A percentile compares a stretch with the other conserved stretches of the same genome.
Conservation (phyloP, 2,888 invertebrate species). For the Drosophila tripunctata region DNA sequence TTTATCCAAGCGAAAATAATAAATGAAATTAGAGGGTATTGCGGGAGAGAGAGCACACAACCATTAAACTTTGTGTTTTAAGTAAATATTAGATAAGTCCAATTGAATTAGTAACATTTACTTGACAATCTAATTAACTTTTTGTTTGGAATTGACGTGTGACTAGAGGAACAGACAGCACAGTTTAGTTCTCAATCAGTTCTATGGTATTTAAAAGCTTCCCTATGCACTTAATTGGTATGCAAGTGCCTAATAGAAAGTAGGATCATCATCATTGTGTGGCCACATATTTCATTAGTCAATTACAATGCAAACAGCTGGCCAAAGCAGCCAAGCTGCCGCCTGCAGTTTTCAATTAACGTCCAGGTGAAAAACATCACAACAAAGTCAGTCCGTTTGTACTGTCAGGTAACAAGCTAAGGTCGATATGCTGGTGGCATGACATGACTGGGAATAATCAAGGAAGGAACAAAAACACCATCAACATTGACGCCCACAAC, state of each 20-base stretch:
- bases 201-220: too few species aligned
- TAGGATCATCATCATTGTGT: not conserved
- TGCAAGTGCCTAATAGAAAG: conserved; percentile 23
- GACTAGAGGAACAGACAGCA: too few species aligned
- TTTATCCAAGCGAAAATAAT: not conserved
- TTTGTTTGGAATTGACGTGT: too few species aligned
- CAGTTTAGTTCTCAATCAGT: not conserved
- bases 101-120: not conserved
- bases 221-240: conserved; percentile 56
- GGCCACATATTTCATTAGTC: conserved; percentile 66
- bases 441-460: conserved; percentile 19
- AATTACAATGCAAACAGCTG: conserved; percentile 69
- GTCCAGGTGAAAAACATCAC: conserved; percentile 26
- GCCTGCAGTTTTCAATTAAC: conserved; percentile 72
- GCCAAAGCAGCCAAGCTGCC: conserved; percentile 29
- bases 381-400: not conserved
- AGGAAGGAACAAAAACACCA: not conserved
- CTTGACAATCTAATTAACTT: too few species aligned
- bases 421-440: conserved; percentile 2
- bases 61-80: not conserved
- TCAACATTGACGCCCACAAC: not conserved
- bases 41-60: not conserved
- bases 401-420: conserved; percentile 3
- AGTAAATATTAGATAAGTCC: not conserved
- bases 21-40: conserved; percentile 2